Conservation (phyloP, 2,797 vertebrate species). For the Hoplostethus mediterraneus region DNA sequence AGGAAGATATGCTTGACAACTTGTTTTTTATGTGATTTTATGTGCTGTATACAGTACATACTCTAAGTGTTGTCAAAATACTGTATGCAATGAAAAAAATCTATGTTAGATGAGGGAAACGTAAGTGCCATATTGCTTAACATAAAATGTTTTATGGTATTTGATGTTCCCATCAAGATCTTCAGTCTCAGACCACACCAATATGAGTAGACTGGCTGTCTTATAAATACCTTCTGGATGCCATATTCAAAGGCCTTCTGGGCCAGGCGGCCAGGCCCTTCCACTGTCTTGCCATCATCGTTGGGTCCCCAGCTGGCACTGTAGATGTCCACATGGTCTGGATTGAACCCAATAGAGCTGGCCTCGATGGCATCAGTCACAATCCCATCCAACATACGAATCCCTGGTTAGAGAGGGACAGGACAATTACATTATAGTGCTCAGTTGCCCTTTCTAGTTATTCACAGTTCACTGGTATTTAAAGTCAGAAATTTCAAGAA, state of each 20-base stretch:
- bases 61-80: no score
- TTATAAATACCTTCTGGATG: conserved; percentile 89
- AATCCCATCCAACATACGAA: conserved; percentile 97
- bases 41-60: no score
- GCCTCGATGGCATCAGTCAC: conserved; percentile 98
- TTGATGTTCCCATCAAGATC: conserved; percentile 13
- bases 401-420: conserved; percentile 79
- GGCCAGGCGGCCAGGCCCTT: conserved; percentile 94
- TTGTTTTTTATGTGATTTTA: background rate
- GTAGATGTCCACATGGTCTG: conserved; percentile 97
- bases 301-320: conserved; percentile 99
- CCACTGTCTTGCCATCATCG: conserved; percentile 97
- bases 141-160: no score
- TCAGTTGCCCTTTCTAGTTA: background rate
- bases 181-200: conserved; percentile 15
- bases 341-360: conserved; percentile 97
- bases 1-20: background rate
- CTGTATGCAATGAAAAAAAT: no score
- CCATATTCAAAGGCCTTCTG: conserved; percentile 98
- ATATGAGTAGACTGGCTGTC: background rate
- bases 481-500: background rate
- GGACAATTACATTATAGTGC: background rate
- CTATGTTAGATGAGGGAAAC: no score
- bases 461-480: background rate
- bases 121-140: no score